Conservation (phyloP, 1,140 invertebrate genomes). For the Thaumetopoea pityocampa region DNA sequence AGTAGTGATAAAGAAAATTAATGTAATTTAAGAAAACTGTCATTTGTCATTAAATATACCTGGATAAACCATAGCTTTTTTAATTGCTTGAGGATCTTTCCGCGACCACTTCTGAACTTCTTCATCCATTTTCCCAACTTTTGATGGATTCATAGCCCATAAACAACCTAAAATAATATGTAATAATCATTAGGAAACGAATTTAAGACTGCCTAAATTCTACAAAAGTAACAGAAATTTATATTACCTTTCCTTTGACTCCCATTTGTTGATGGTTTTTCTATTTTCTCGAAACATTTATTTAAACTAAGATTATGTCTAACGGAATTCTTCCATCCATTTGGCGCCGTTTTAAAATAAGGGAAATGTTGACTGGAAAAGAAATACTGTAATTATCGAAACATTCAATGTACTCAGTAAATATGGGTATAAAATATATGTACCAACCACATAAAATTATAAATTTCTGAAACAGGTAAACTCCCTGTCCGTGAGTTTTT, state of each 20-base stretch:
- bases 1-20: neutral
- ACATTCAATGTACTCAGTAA: too few relatives aligned
- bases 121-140: slow-evolving; percentile 97
- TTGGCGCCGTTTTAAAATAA: slow-evolving; percentile 97
- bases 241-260: slow-evolving; percentile 83
- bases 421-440: too few relatives aligned
- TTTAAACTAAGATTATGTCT: slow-evolving; percentile 96
- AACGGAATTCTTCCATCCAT: slow-evolving; percentile 98
- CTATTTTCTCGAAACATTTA: slow-evolving; percentile 98
- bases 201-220: too few relatives aligned
- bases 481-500: slow-evolving; percentile 97
- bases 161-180: slow-evolving; percentile 81
- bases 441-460: slow-evolving; percentile 98
- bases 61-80: slow-evolving; percentile 93
- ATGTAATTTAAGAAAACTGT: neutral
- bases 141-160: slow-evolving; percentile 97
- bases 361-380: slow-evolving; percentile 95
- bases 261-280: slow-evolving; percentile 90
- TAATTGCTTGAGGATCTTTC: slow-evolving; percentile 92
- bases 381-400: too few relatives aligned
- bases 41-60: slow-evolving; percentile 60
- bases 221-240: slow-evolving; percentile 1
- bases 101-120: slow-evolving; percentile 97
- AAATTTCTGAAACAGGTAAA: slow-evolving; percentile 98
- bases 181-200: neutral